Evolutionary conservation across 2,888 invertebrate species (phyloP).

Genomic region (Tenthredo scrophulariae): DNA sequence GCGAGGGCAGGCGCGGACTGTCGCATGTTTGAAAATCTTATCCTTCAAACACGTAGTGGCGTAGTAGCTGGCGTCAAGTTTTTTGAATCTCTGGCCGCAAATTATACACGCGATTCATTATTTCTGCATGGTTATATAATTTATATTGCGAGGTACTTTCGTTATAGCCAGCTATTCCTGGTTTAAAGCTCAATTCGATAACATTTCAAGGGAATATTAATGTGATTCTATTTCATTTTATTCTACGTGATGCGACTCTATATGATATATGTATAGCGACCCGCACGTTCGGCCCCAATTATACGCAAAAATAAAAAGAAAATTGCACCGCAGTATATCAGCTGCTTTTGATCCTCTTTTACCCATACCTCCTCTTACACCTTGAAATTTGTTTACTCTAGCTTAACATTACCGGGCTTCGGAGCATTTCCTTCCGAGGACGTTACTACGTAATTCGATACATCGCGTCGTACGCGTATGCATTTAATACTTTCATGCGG

Average conservation of each 20-base stretch:
- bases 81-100: neutral
- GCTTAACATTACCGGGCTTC: neutral
- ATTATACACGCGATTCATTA: neutral
- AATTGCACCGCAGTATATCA: neutral
- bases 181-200: neutral
- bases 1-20: neutral
- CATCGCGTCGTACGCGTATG: neutral
- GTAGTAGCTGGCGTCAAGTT: neutral
- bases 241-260: constrained; percentile 8
- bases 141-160: neutral
- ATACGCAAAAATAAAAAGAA: neutral
- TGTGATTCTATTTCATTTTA: neutral
- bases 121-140: neutral
- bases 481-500: neutral
- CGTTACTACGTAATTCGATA: neutral
- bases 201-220: constrained; percentile 3
- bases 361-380: neutral
- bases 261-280: neutral
- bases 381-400: neutral
- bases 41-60: neutral
- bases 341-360: neutral
- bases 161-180: neutral
- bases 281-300: neutral
- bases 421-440: neutral
- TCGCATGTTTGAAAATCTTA: neutral